These are phyloP conservation scores for Lucifuga dentata DNA, from an alignment of 2,113 vertebrate species.

Conservation along the genomic window DNA sequence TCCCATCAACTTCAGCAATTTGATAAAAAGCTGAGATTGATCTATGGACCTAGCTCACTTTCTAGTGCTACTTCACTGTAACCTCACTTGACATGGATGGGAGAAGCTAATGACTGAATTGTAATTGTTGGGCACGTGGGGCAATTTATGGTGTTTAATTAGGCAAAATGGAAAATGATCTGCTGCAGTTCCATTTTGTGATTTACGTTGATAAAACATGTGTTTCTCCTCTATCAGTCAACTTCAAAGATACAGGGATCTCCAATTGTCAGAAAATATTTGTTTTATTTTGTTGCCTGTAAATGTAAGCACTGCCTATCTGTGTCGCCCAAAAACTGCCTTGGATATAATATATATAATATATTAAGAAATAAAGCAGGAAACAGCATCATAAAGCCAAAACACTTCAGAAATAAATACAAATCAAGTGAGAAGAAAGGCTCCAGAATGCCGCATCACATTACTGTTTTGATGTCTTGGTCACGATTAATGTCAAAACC, in stretches of 20 bases:
- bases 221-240: constrained; percentile 6
- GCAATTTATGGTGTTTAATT: constrained; percentile 7
- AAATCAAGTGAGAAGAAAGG: constrained; percentile 18
- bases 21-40: background rate
- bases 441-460: constrained; percentile 7
- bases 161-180: constrained; percentile 11
- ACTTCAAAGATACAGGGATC: background rate
- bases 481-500: constrained; percentile 9
- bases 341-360: constrained; percentile 5
- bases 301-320: constrained; percentile 22
- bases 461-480: constrained; percentile 4
- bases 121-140: constrained; percentile 1
- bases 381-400: too few relatives aligned
- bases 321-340: constrained; percentile 18
- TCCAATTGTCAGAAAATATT: constrained; percentile 11
- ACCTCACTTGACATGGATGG: background rate
- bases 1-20: background rate
- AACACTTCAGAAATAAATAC: too few relatives aligned
- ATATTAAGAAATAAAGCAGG: constrained; percentile 13
- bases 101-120: constrained; percentile 22
- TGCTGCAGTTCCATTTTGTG: constrained; percentile 17
- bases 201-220: constrained; percentile 26
- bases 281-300: background rate
- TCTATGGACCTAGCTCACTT: background rate
- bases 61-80: background rate